These are phyloP conservation scores for Epistrophella euchroma DNA, from an alignment of 2,888 invertebrate species.

Conservation along the genomic window DNA sequence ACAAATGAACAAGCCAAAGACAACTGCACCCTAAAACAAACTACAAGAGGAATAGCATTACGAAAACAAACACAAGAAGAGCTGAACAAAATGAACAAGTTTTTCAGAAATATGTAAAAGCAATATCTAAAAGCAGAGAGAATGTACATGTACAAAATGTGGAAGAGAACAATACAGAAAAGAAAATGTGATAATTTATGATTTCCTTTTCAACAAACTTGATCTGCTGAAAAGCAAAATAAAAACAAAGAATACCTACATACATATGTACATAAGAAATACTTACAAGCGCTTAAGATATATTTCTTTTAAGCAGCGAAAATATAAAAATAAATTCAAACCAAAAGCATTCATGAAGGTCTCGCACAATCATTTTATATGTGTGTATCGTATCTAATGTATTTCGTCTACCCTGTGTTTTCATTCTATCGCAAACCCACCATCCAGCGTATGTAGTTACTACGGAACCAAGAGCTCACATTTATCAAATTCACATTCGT, in stretches of 20 bases:
- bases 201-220: background rate
- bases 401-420: too few species aligned
- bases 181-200: background rate
- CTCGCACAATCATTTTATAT: too few species aligned
- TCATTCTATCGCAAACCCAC: too few species aligned
- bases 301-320: too few species aligned
- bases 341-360: too few species aligned
- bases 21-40: conserved; percentile 5
- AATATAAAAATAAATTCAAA: too few species aligned
- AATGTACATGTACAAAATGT: background rate
- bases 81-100: background rate
- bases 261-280: too few species aligned
- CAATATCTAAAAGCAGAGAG: background rate
- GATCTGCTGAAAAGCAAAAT: background rate
- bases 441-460: too few species aligned
- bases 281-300: too few species aligned
- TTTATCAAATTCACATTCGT: background rate
- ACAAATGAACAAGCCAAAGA: background rate
- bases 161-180: background rate
- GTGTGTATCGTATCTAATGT: too few species aligned
- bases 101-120: background rate
- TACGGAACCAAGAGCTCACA: too few species aligned
- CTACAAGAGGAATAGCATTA: background rate
- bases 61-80: background rate
- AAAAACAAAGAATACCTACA: background rate